Percentiles rank a stretch among this genome's conserved stretches.
These are phyloP conservation scores for Poicephalus meyeri DNA, from an alignment of 2,113 vertebrate genomes.

Conservation along the genomic window DNA sequence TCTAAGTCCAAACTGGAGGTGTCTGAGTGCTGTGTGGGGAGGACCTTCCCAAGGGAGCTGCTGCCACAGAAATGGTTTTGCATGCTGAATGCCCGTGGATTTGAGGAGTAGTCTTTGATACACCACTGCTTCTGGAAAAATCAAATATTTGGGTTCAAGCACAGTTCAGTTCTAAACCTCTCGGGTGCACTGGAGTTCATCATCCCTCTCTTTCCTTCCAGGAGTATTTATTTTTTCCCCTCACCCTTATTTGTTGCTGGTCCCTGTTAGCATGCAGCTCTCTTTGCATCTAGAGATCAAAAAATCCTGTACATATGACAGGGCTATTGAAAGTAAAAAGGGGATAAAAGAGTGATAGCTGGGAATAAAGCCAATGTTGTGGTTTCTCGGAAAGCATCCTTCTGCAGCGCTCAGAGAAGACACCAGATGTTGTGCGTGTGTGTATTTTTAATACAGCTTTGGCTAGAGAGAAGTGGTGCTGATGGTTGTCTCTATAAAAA, in stretches of 20 bases:
- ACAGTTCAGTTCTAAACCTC: slow-evolving; percentile 59
- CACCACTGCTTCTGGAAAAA: slow-evolving; percentile 28
- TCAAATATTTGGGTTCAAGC: slow-evolving; percentile 66
- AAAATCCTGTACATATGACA: slow-evolving; percentile 25
- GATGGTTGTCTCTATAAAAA: not conserved
- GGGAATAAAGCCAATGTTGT: slow-evolving; percentile 54
- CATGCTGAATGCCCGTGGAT: not conserved
- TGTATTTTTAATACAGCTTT: slow-evolving; percentile 25
- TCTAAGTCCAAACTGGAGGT: not conserved
- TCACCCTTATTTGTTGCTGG: slow-evolving; percentile 35
- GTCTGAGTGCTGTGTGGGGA: not conserved
- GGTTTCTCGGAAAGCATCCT: slow-evolving; percentile 45
- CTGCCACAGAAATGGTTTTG: not conserved
- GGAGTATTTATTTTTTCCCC: not conserved
- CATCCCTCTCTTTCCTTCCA: slow-evolving; percentile 37
- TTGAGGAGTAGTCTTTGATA: not conserved
- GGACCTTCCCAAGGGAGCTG: not conserved
- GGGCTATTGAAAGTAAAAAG: slow-evolving; percentile 39
- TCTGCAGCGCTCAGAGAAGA: slow-evolving; percentile 38
- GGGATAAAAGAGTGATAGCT: slow-evolving; percentile 44
- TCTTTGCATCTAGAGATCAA: slow-evolving; percentile 55
- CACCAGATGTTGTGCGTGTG: slow-evolving; percentile 26
- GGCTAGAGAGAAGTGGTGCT: slow-evolving; percentile 1
- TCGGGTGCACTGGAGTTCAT: not conserved
- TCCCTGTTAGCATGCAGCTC: slow-evolving; percentile 27